These are phyloP conservation scores for Cordilura impudica DNA, from an alignment of 2,888 invertebrate species.

Conservation along the genomic window DNA sequence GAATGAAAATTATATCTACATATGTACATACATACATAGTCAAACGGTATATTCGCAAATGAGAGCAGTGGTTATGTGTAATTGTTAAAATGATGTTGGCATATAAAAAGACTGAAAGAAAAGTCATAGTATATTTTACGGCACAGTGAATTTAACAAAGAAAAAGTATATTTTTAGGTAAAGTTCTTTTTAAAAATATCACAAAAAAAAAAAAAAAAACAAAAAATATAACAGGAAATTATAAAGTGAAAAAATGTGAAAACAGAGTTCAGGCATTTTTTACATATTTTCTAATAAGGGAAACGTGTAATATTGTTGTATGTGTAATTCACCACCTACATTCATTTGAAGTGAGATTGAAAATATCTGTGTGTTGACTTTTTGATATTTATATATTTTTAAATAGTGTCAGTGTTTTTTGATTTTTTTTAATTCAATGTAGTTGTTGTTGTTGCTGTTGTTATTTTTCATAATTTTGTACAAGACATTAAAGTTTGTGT, in stretches of 20 bases:
- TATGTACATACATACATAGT: neutral
- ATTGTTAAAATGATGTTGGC: slow-evolving; percentile 46
- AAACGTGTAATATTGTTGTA: slow-evolving; percentile 3
- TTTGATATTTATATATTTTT: neutral
- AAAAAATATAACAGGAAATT: neutral
- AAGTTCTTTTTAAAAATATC: neutral
- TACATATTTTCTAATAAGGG: neutral
- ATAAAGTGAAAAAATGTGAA: neutral
- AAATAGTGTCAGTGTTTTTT: neutral
- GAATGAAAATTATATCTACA: slow-evolving; percentile 36
- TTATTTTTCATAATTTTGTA: neutral
- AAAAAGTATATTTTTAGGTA: slow-evolving; percentile 1
- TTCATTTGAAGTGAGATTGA: neutral
- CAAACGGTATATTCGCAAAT: slow-evolving; percentile 1
- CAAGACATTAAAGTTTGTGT: neutral
- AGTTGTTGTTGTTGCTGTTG: neutral
- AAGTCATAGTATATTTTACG: slow-evolving; percentile 44
- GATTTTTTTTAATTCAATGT: neutral
- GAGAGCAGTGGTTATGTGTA: neutral
- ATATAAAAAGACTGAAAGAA: neutral
- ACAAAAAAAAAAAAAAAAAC: neutral
- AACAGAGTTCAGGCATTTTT: neutral
- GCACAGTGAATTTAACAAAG: slow-evolving; percentile 27
- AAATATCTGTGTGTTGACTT: neutral
- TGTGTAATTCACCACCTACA: slow-evolving; percentile 4